Evolutionary conservation across 2,797 vertebrate genomes (phyloP), one percentile per base, ranked within the genome.

Genomic region (Gymnoscopelus microlampas): DNA sequence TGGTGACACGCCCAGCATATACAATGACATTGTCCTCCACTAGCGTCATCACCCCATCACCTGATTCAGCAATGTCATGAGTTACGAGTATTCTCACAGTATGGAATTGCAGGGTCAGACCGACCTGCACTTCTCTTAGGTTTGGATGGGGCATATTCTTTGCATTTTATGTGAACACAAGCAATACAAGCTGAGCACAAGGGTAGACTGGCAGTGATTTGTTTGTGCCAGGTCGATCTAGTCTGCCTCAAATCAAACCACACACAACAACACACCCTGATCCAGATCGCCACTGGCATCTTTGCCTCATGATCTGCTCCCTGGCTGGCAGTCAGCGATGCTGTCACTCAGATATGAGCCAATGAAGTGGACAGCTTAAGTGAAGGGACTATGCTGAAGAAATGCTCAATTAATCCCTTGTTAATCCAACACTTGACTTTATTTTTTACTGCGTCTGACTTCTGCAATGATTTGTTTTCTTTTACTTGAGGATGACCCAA

Each of bases 301-400:
- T 67, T 60, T 70, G 67, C 51, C 68, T 62, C 67, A 51, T 70
- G 61, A 29, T 71, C 57, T 51, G 26, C 69, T 50, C 53, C 50
- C 68, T 77, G 63, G 74, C 73, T 85, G 79, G 78, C 70, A 88
- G 81, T 75, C 80, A 78, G 70, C 70, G 81, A 84, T 78, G 70
- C 85, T 84, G 83, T 85, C 87, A 81, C 60, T 90, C 85, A 44
- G 8, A 85, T 72, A 76, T 88, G 77, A 73, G 70, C 59, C 71
- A 82, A 63, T 72, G 48, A 82, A 82, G 79, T 71, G 60, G 66
- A 68, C 71, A 70, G 83, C 79, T 79, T 78, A 77, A 78, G 76
- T 84, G 87, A 78, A 85, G 77, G 68, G 32, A 35, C 29, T 32
- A 32, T 35, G 32, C 32, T 35, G 32, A 35, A 35, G 5, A 35